These are phyloP conservation scores for Hydropsyche betteni DNA, from an alignment of 2,888 invertebrate genomes.

Conservation along the genomic window DNA sequence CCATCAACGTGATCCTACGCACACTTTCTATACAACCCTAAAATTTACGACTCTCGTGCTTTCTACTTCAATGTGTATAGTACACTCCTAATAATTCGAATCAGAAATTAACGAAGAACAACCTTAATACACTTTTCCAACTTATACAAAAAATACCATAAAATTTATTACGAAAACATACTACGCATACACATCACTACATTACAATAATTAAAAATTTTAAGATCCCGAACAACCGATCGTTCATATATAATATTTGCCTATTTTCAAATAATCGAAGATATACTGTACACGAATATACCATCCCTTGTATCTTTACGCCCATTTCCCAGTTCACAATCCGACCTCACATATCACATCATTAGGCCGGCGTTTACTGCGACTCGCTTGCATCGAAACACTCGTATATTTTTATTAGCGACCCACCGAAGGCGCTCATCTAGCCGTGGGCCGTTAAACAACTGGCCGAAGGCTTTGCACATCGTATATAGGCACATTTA, in stretches of 20 bases:
- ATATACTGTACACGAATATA: background rate
- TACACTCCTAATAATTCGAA: too few relatives aligned
- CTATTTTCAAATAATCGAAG: background rate
- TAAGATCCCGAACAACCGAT: background rate
- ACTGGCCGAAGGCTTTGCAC: background rate
- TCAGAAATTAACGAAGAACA: too few relatives aligned
- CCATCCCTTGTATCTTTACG: slow-evolving; percentile 11
- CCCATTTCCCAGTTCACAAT: background rate
- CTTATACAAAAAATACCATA: too few relatives aligned
- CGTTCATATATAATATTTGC: background rate
- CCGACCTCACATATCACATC: slow-evolving; percentile 34
- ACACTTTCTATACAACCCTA: too few relatives aligned
- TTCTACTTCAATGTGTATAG: too few relatives aligned
- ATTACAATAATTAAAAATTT: too few relatives aligned
- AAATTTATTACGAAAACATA: too few relatives aligned
- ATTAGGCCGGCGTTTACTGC: slow-evolving; percentile 38
- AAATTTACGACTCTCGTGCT: too few relatives aligned
- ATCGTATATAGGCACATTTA: slow-evolving; percentile 1
- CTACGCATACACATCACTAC: too few relatives aligned
- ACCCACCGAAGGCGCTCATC: slow-evolving; percentile 1
- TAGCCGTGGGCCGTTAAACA: slow-evolving; percentile 5
- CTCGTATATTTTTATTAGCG: slow-evolving; percentile 43
- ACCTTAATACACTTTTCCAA: too few relatives aligned
- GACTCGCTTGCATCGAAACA: slow-evolving; percentile 25
- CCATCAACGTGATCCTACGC: too few relatives aligned